Evolutionary conservation across 1,140 invertebrate species (phyloP), one percentile per base, ranked within the genome.

Genomic region (Caenorhabditis tropicalis): DNA sequence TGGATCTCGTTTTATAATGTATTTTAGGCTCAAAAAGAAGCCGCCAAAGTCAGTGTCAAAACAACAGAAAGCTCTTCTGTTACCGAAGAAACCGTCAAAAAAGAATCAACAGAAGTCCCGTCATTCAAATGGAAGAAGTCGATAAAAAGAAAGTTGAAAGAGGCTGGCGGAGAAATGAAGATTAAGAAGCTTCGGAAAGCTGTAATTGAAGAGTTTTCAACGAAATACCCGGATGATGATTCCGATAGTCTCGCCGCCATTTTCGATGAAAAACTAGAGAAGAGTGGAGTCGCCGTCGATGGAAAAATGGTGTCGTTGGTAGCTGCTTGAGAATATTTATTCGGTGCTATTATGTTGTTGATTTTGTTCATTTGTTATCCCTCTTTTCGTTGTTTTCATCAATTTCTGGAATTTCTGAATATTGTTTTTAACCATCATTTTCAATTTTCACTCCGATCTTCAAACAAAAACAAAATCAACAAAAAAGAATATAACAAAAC

Each of bases 71-170:
- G n/a, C n/a, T n/a, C n/a, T n/a, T n/a, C 60, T 2, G 82, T 48
- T 21, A 36, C 48, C 6, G 29, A 31, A 19, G n/a, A 84, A 21
- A 31, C 58, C 19, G 79, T 27, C 36, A 12, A 39, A 29, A 56
- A 19, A 5, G 21, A 2, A 31, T 24, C 60, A 53, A 58, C 82
- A 82, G 80, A 82, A 3, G 48, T 65, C 31, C 29, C 58, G 43
- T 27, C 21, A 31, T 87, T 87, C 82, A 87, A 87, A 43, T 87
- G 87, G 85, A 88, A 88, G 82, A 82, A 70, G 49, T 39, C 43
- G 29, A 88, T 82, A 19, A 88, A 88, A 80, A 27, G 85, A 21
- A 88, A 65, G 39, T n/a, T 86, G 49, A 31, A 84, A 10, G 70
- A 87, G 53, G 51, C 74, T 7, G 86, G 70, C 2, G 87, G 84